These are phyloP conservation scores for Upupa epops DNA, from an alignment of 2,113 vertebrate species.

Conservation along the genomic window DNA sequence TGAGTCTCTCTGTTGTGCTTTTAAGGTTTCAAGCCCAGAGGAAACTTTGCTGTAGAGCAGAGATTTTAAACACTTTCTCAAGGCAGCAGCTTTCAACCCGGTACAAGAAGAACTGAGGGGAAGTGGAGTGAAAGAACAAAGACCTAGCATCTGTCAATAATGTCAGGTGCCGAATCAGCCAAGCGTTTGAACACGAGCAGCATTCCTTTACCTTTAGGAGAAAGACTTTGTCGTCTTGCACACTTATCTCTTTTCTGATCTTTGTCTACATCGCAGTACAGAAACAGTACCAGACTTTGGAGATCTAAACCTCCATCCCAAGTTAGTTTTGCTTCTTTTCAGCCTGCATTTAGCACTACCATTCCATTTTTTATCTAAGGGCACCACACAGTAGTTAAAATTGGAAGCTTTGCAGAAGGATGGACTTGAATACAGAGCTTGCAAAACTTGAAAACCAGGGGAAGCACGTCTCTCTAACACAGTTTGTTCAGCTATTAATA, in stretches of 20 bases:
- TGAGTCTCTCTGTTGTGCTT: background rate
- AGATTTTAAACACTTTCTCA: background rate
- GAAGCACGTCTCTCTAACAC: background rate
- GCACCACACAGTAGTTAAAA: background rate
- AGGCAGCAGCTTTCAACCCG: background rate
- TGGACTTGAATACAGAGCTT: background rate
- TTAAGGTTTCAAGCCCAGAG: background rate
- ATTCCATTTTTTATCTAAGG: background rate
- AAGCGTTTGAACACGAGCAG: background rate
- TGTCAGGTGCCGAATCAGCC: background rate
- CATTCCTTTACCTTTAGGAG: background rate
- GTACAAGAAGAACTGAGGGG: rapidly evolving
- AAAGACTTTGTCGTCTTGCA: background rate
- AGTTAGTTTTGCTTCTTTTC: background rate
- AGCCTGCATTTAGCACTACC: background rate
- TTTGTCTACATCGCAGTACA: background rate
- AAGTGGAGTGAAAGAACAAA: background rate
- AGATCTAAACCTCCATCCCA: background rate
- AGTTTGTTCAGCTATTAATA: background rate
- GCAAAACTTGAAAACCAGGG: background rate
- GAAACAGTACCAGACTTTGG: background rate
- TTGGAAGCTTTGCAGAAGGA: background rate
- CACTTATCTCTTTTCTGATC: background rate
- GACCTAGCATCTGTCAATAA: background rate
- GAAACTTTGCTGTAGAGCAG: background rate